Evolutionary conservation across 2,113 vertebrate genomes (phyloP).

Genomic region (Sceloporus tristichus): DNA sequence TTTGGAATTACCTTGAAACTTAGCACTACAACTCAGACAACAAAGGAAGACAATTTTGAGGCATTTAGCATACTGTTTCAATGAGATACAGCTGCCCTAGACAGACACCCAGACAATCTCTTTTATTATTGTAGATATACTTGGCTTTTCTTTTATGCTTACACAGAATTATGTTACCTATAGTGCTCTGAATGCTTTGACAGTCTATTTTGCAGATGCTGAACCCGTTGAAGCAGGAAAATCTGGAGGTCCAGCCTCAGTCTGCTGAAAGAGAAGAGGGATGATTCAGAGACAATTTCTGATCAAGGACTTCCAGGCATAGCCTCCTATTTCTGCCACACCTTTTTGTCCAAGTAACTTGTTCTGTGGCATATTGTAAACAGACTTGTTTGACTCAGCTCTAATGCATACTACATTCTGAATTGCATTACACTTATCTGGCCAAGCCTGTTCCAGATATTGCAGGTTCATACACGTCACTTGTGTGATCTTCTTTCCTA

Average conservation of each 20-base stretch:
- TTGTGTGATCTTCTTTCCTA: constrained; percentile 19
- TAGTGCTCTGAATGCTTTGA: background rate
- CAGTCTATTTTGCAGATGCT: background rate
- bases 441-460: background rate
- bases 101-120: no score
- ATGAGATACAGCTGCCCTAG: no score
- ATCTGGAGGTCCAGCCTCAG: background rate
- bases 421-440: background rate
- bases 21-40: no score
- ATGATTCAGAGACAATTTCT: background rate
- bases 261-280: background rate
- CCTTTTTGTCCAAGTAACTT: background rate
- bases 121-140: background rate
- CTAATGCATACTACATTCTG: background rate
- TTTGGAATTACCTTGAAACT: no score
- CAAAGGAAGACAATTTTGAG: no score
- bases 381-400: background rate
- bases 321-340: constrained; percentile 7
- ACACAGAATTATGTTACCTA: background rate
- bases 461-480: constrained; percentile 13
- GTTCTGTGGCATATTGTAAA: background rate
- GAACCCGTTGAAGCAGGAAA: background rate
- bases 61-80: no score
- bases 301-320: background rate
- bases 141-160: background rate